Evolutionary conservation across 2,113 vertebrate genomes (phyloP), one percentile per base, ranked within the genome.

Genomic region (Otocyon megalotis): DNA sequence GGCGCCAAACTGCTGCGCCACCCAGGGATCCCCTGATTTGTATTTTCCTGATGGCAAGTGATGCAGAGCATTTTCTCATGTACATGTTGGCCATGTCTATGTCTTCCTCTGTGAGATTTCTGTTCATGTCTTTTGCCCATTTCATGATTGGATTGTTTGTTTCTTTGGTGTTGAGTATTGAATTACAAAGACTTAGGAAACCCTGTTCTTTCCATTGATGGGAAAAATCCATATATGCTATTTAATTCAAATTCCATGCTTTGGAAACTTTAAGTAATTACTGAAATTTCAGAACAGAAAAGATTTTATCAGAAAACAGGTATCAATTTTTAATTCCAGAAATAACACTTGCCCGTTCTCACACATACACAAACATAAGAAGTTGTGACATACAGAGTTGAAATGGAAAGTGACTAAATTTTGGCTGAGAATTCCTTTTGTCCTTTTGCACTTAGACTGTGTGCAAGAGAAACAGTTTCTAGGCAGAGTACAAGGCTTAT

Each of bases 381-480:
- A 71, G 4, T 58, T 92, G 20, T 76, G 24, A 15, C 58, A 63
- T 71, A 60, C 14, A n/a, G 28, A n/a, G 2, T 80, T 88, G 81
- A 81, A 92, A 94, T n/a, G 37, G 65, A 76, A 85, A 12, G 56
- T 77, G 54, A 65, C 62, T 84, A 16, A 71, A 37, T 96, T 83
- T 92, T 80, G 35, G 1, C 24, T 90, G 54, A 71, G 4, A 72
- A 88, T 89, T 88, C 1, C 17, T 88, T 97, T 89, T 88, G 50
- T 65, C 30, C 48, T 87, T 95, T 96, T 90, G 17, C 9, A 43
- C n/a, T 95, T 85, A 90, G 50, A 50, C 76, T 79, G 17, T 88
- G 62, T 93, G 28, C 32, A 60, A 74, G 50, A 80, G 24, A 95
- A 84, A 84, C 11, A 71, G 22, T 92, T 80, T 91, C 43, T 37